These are phyloP conservation scores for Callaeas wilsoni DNA, from an alignment of 2,113 vertebrate genomes.

Conservation along the genomic window DNA sequence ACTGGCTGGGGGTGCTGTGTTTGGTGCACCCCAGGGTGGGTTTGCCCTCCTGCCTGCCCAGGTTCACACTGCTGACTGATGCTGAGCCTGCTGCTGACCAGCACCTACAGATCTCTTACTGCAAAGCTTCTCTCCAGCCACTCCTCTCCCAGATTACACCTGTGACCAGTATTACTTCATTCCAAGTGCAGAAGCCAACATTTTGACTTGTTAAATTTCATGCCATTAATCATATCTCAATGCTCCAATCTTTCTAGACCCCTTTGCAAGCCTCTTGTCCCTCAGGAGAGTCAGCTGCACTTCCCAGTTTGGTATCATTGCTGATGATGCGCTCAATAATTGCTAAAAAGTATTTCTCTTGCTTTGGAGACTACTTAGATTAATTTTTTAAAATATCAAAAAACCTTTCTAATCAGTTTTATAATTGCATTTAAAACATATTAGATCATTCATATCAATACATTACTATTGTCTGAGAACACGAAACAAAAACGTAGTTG, in stretches of 20 bases:
- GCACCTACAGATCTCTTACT: not conserved
- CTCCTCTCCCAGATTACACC: not conserved
- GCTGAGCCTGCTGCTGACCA: not conserved
- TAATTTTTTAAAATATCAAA: not conserved
- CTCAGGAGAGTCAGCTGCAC: not conserved
- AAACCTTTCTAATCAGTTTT: not conserved
- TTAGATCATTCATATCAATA: not conserved
- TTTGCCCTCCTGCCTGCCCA: not conserved
- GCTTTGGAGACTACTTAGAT: not conserved
- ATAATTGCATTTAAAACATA: not conserved
- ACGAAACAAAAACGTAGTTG: not conserved
- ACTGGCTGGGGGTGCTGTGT: fast-evolving
- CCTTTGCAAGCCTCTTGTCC: not conserved
- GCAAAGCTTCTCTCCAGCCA: not conserved
- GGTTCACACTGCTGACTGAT: not conserved
- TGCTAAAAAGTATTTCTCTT: not conserved
- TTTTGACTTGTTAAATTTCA: not conserved
- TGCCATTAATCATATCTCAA: not conserved
- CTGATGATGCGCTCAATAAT: not conserved
- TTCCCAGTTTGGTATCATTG: not conserved
- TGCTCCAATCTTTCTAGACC: not conserved
- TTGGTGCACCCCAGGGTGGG: not conserved
- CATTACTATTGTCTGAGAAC: not conserved
- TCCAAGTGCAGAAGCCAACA: not conserved
- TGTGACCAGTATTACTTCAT: fast-evolving